A percentile compares a stretch with the other conserved stretches of the same genome.
phyloP scores from a whole-genome alignment of 2,888 invertebrate species.

The Latrodectus elegans region DNA sequence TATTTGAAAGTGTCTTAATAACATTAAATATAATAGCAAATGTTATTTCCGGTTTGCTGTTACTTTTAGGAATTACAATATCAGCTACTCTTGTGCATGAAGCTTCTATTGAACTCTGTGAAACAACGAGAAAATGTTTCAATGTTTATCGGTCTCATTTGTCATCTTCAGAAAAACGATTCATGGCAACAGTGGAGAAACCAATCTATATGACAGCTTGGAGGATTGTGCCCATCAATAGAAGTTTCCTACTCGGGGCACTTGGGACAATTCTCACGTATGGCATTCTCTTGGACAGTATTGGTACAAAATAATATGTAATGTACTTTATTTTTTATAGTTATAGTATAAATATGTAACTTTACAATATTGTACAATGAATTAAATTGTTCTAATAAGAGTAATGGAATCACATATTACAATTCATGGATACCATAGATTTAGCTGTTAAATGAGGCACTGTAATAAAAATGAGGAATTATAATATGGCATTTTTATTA shows the following conservation, averaged over 20 bases:
- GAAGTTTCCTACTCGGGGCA: constrained; percentile 10
- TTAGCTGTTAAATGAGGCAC: no score
- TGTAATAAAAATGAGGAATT: no score
- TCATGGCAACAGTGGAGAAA: background rate
- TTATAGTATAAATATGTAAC: no score
- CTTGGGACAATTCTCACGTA: constrained; percentile 26
- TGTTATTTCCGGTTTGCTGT: background rate
- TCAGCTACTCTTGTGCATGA: constrained; percentile 5
- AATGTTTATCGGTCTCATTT: no score
- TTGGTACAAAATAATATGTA: no score
- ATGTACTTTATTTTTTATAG: no score
- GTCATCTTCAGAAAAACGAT: background rate
- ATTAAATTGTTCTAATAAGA: no score
- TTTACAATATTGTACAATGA: no score
- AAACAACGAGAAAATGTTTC: background rate
- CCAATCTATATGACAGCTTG: constrained; percentile 4
- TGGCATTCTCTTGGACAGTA: constrained; percentile 6
- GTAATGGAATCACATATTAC: no score
- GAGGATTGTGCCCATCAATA: constrained; percentile 17
- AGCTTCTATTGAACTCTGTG: background rate
- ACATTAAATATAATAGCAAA: background rate
- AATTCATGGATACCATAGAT: no score
- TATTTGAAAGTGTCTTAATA: background rate
- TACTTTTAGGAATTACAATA: background rate
- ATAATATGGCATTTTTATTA: no score